Percentiles rank a stretch among this genome's conserved stretches.
Evolutionary conservation across 2,113 vertebrate genomes (phyloP).

Genomic region (Phocoena phocoena): DNA sequence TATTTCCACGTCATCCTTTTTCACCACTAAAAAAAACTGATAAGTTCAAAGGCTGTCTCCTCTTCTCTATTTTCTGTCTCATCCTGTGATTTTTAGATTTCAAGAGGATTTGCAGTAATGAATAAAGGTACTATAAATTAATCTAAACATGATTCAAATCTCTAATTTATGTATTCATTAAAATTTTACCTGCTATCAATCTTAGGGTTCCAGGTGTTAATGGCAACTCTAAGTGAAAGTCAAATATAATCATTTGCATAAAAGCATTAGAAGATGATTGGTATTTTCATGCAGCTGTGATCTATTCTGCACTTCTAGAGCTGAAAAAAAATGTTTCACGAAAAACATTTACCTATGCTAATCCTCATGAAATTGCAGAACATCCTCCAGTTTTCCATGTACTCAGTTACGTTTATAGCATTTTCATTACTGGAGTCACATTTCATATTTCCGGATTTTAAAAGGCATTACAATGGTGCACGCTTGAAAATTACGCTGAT

Average conservation of each 20-base stretch:
- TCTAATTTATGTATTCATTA: slow-evolving; percentile 53
- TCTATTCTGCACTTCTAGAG: slow-evolving; percentile 15
- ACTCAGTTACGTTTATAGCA: background rate
- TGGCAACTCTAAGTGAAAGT: slow-evolving; percentile 10
- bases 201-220: slow-evolving; percentile 58
- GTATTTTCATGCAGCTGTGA: slow-evolving; percentile 29
- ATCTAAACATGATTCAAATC: slow-evolving; percentile 32
- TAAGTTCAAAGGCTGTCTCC: slow-evolving; percentile 24
- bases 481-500: slow-evolving; percentile 55
- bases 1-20: background rate
- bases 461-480: slow-evolving; percentile 42
- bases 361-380: slow-evolving; percentile 9
- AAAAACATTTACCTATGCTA: slow-evolving; percentile 47
- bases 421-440: slow-evolving; percentile 35
- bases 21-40: background rate
- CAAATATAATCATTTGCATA: slow-evolving; percentile 63
- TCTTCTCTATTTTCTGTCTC: slow-evolving; percentile 27
- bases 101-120: slow-evolving; percentile 23
- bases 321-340: slow-evolving; percentile 17
- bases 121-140: slow-evolving; percentile 57
- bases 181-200: slow-evolving; percentile 61
- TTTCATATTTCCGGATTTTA: slow-evolving; percentile 57
- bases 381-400: background rate
- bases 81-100: slow-evolving; percentile 45
- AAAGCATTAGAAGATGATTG: slow-evolving; percentile 67